phyloP scores from a whole-genome alignment of 2,113 vertebrate genomes.

The Bagarius yarrelli region DNA sequence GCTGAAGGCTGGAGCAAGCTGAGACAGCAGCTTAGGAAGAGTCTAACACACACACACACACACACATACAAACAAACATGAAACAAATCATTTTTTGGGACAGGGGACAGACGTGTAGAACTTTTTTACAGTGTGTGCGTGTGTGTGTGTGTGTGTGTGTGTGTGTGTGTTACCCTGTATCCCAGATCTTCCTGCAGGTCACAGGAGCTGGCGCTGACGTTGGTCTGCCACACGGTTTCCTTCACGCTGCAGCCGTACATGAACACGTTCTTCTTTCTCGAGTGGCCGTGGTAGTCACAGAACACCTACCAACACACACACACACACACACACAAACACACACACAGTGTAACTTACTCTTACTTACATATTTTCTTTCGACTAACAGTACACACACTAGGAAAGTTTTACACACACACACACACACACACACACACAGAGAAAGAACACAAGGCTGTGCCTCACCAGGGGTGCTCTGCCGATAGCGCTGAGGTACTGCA shows the following conservation, averaged over 20 bases:
- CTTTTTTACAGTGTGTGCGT: neutral
- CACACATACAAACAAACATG: neutral
- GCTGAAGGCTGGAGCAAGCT: conserved; percentile 92
- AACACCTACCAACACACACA: conserved; percentile 64
- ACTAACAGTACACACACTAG: neutral
- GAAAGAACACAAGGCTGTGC: neutral
- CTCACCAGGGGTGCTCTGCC: conserved; percentile 90
- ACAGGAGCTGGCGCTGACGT: conserved; percentile 74
- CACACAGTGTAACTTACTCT: neutral
- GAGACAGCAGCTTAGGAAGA: conserved; percentile 91
- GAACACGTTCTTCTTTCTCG: conserved; percentile 98
- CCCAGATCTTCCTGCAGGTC: conserved; percentile 86
- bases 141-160: conserved; percentile 33
- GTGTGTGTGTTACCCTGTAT: conserved; percentile 77
- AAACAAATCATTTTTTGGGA: too few species aligned
- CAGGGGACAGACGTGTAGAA: too few species aligned
- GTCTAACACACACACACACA: conserved; percentile 65
- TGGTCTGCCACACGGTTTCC: conserved; percentile 93
- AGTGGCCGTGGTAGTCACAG: conserved; percentile 95
- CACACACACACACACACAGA: neutral
- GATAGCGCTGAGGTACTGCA: conserved; percentile 92
- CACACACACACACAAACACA: conserved; percentile 26
- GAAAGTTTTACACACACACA: neutral
- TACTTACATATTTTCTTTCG: neutral
- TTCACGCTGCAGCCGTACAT: conserved; percentile 98